Percentiles rank a stretch among this genome's conserved stretches.
These are phyloP conservation scores for Oreocharis arfaki DNA, from an alignment of 2,113 vertebrate genomes.

Conservation along the genomic window DNA sequence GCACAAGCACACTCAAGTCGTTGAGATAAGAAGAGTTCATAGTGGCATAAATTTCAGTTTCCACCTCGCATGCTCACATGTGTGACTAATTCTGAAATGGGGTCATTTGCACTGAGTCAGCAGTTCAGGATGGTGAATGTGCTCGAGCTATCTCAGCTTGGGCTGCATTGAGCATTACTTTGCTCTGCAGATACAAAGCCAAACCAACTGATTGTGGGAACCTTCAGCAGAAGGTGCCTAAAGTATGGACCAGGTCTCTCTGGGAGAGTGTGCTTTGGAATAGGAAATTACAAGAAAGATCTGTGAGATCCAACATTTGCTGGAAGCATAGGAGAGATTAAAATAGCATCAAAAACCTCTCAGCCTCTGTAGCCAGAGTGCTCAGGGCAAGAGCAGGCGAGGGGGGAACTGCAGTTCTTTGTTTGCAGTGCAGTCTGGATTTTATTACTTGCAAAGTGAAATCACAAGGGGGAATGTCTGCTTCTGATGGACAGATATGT, in stretches of 20 bases:
- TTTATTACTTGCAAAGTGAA: conserved; percentile 34
- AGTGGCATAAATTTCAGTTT: not conserved
- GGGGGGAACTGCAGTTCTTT: not conserved
- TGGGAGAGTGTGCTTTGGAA: not conserved
- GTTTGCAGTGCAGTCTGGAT: conserved; percentile 10
- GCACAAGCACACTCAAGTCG: not conserved
- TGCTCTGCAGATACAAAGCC: not conserved
- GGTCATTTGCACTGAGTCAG: not conserved
- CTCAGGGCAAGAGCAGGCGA: not conserved
- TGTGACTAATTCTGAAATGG: not conserved
- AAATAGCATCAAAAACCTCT: not conserved
- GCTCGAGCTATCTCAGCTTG: not conserved
- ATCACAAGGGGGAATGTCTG: not conserved
- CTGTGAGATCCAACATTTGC: not conserved
- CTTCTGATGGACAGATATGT: conserved; percentile 1
- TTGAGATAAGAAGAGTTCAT: not conserved
- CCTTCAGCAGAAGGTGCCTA: not conserved
- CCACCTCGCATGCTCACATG: not conserved
- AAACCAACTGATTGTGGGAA: not conserved
- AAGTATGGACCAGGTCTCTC: not conserved
- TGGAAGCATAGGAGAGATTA: not conserved
- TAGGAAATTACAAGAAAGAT: not conserved
- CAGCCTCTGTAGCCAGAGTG: not conserved
- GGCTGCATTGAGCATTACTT: not conserved
- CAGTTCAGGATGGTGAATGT: not conserved